Evolutionary conservation across 2,797 vertebrate genomes (phyloP).

Genomic region (Moxostoma hubbsi): DNA sequence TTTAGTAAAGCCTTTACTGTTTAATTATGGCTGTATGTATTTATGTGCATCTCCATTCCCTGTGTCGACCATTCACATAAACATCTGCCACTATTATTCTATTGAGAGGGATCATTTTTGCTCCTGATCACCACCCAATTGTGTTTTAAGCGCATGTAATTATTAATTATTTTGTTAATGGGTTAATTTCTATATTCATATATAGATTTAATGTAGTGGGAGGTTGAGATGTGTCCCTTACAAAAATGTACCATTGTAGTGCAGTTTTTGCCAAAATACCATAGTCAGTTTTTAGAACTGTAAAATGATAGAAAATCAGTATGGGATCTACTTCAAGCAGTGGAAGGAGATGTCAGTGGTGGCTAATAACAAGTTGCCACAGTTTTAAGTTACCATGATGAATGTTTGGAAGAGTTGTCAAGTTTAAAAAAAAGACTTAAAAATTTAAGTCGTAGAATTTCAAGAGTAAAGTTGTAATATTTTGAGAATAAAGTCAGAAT

Average conservation of each 20-base stretch:
- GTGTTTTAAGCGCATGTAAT: neutral
- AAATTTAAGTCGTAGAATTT: no score
- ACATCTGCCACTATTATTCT: constrained; percentile 70
- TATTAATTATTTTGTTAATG: neutral
- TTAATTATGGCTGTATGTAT: constrained; percentile 96
- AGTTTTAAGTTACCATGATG: no score
- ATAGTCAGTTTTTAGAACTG: neutral
- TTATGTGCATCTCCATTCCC: constrained; percentile 74
- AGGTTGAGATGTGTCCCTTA: neutral
- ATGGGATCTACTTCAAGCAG: no score
- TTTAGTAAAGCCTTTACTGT: constrained; percentile 90
- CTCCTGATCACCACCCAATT: neutral
- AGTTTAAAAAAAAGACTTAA: no score
- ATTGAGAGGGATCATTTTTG: constrained; percentile 6
- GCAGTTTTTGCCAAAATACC: neutral
- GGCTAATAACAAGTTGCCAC: no score
- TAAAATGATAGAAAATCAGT: neutral
- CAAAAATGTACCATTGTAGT: neutral
- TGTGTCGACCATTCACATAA: constrained; percentile 52
- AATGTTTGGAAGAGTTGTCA: no score
- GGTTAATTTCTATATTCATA: neutral
- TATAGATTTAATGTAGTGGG: neutral
- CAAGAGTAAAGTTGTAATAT: no score
- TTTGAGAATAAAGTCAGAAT: no score
- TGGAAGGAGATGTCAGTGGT: no score